A percentile compares a stretch with the other conserved stretches of the same genome.
Conservation (phyloP, 2,797 vertebrate genomes). For the Pipistrellus kuhlii region DNA sequence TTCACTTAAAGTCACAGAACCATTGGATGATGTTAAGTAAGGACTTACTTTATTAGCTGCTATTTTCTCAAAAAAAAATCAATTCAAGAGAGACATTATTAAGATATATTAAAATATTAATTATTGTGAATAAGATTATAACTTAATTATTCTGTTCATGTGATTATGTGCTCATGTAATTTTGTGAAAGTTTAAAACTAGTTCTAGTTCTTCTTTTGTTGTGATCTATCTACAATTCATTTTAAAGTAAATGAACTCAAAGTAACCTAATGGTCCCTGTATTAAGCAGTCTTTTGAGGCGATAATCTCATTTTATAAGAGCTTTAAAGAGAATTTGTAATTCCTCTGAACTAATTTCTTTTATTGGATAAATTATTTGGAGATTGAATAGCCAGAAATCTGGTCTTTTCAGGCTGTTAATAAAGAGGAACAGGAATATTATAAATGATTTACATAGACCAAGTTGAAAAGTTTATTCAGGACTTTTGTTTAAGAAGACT, state of each 20-base stretch:
- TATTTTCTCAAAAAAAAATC: slow-evolving; percentile 10
- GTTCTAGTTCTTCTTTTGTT: not conserved
- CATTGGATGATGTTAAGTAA: not conserved
- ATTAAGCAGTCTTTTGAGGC: slow-evolving; percentile 37
- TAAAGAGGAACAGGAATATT: too few relatives aligned
- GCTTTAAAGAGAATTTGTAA: slow-evolving; percentile 8
- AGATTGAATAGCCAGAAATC: too few relatives aligned
- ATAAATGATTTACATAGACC: too few relatives aligned
- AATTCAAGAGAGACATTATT: not conserved
- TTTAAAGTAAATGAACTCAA: slow-evolving; percentile 23
- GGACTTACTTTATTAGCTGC: not conserved
- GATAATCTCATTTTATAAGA: slow-evolving; percentile 10
- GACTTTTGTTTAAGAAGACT: too few relatives aligned
- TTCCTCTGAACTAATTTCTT: slow-evolving; percentile 41
- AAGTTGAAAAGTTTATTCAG: too few relatives aligned
- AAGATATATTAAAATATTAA: not conserved
- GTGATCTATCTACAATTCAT: not conserved
- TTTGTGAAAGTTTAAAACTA: slow-evolving; percentile 39
- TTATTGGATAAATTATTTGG: not conserved
- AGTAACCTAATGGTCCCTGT: not conserved
- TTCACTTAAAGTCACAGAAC: not conserved
- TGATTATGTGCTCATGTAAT: not conserved
- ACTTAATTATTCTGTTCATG: not conserved
- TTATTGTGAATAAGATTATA: slow-evolving; percentile 19
- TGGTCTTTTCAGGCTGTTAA: too few relatives aligned